phyloP scores from a whole-genome alignment of 2,113 vertebrate genomes.

The Corythaeola cristata region DNA sequence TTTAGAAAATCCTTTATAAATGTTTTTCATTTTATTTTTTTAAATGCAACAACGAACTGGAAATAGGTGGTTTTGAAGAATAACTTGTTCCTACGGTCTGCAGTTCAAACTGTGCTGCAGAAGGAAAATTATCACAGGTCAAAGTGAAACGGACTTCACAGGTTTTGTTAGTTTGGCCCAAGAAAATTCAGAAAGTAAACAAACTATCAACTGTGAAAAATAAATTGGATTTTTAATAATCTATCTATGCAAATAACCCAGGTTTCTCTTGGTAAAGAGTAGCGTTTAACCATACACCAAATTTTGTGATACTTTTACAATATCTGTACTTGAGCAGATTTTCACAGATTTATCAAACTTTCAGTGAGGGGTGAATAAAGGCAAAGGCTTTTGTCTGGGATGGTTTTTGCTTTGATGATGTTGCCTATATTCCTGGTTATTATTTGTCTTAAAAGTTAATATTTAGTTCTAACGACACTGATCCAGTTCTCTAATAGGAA shows the following conservation, averaged over 20 bases:
- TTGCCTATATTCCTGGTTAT: constrained; percentile 47
- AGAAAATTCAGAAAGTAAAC: constrained; percentile 33
- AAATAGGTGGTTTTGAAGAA: neutral
- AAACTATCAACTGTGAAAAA: neutral
- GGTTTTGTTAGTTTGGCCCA: neutral
- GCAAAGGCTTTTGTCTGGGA: neutral
- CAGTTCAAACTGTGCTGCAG: neutral
- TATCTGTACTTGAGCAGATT: neutral
- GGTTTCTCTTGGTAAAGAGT: neutral
- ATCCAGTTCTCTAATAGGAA: constrained; percentile 58
- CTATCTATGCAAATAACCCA: neutral
- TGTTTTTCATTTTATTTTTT: neutral
- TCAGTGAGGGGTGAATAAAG: neutral
- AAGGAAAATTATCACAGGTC: neutral
- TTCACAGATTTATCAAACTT: neutral
- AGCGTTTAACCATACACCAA: neutral
- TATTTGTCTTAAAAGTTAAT: constrained; percentile 72
- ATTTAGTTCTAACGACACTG: constrained; percentile 55
- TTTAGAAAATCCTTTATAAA: neutral
- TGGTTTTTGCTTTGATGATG: neutral
- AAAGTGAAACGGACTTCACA: neutral
- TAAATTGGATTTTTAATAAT: neutral
- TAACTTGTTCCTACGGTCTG: neutral
- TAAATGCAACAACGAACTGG: neutral
- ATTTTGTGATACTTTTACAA: neutral